Evolutionary conservation across 1,140 invertebrate genomes (phyloP).

Genomic region (Dolichoris vasculosae): DNA sequence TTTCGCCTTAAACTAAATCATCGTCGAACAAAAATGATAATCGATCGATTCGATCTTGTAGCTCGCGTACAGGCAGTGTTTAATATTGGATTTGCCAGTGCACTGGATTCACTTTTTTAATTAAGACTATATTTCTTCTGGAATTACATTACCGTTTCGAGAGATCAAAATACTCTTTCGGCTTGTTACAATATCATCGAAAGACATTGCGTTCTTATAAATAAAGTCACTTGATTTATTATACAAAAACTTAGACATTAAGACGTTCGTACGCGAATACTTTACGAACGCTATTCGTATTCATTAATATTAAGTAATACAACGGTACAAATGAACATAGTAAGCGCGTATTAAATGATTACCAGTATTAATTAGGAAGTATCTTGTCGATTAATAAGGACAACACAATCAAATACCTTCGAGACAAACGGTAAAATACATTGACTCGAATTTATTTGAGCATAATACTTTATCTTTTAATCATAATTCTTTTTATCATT

Average conservation of each 20-base stretch:
- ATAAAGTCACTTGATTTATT: slow-evolving; percentile 58
- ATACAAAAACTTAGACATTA: slow-evolving; percentile 67
- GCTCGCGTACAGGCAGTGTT: slow-evolving; percentile 32
- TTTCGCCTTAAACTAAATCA: background rate
- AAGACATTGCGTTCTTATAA: slow-evolving; percentile 42
- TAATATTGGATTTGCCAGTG: slow-evolving; percentile 7
- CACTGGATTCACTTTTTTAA: slow-evolving; percentile 36
- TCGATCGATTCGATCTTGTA: background rate
- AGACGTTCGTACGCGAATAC: slow-evolving; percentile 45
- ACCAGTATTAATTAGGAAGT: slow-evolving; percentile 47
- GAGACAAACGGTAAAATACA: slow-evolving; percentile 26
- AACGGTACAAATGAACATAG: slow-evolving; percentile 45
- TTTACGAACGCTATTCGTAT: slow-evolving; percentile 46
- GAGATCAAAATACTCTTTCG: slow-evolving; percentile 48
- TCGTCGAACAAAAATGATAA: slow-evolving; percentile 3
- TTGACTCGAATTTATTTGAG: slow-evolving; percentile 51
- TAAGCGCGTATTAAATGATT: slow-evolving; percentile 49
- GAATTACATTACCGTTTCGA: slow-evolving; percentile 43
- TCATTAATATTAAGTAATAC: slow-evolving; percentile 50
- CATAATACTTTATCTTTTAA: slow-evolving; percentile 51
- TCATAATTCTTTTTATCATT: slow-evolving; percentile 36
- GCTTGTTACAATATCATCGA: slow-evolving; percentile 23
- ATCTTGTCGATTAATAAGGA: slow-evolving; percentile 49
- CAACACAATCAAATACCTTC: slow-evolving; percentile 49
- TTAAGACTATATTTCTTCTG: slow-evolving; percentile 38